A percentile compares a stretch with the other conserved stretches of the same genome.
Evolutionary conservation across 1,140 invertebrate species (phyloP).

Genomic region (Drosophila biarmipes): DNA sequence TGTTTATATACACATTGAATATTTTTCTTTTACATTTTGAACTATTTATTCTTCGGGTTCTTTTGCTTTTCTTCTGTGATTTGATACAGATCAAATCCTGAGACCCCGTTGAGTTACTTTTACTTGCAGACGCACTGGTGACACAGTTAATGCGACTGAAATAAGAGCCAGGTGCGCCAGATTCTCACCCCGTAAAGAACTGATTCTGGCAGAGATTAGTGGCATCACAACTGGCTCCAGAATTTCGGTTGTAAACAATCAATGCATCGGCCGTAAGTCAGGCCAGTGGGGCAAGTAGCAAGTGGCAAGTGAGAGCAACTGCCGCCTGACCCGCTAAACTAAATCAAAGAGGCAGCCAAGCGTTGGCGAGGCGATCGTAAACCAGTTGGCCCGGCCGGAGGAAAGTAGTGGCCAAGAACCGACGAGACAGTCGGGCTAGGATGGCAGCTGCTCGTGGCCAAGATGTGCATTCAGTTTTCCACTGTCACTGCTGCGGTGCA

Average conservation of each 20-base stretch:
- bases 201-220: constrained; percentile 26
- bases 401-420: constrained; percentile 55
- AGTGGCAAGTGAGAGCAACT: constrained; percentile 1
- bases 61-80: too few relatives aligned
- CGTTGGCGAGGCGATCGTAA: constrained; percentile 48
- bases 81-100: not conserved
- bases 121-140: constrained; percentile 46
- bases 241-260: constrained; percentile 42
- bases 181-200: constrained; percentile 16
- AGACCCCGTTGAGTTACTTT: constrained; percentile 29
- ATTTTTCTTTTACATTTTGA: too few relatives aligned
- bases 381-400: constrained; percentile 60
- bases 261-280: constrained; percentile 56
- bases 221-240: not conserved
- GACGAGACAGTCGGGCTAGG: constrained; percentile 39
- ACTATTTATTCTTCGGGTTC: not conserved
- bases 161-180: constrained; percentile 41
- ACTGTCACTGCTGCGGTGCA: constrained; percentile 70
- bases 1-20: not conserved
- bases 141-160: constrained; percentile 25
- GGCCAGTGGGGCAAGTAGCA: constrained; percentile 44
- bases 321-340: constrained; percentile 69
- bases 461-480: constrained; percentile 63
- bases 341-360: constrained; percentile 50
- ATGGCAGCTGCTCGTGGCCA: constrained; percentile 43